A percentile compares a stretch with the other conserved stretches of the same genome.
These are phyloP conservation scores for Drosophila melanica DNA, from an alignment of 1,140 invertebrate genomes.

Conservation along the genomic window DNA sequence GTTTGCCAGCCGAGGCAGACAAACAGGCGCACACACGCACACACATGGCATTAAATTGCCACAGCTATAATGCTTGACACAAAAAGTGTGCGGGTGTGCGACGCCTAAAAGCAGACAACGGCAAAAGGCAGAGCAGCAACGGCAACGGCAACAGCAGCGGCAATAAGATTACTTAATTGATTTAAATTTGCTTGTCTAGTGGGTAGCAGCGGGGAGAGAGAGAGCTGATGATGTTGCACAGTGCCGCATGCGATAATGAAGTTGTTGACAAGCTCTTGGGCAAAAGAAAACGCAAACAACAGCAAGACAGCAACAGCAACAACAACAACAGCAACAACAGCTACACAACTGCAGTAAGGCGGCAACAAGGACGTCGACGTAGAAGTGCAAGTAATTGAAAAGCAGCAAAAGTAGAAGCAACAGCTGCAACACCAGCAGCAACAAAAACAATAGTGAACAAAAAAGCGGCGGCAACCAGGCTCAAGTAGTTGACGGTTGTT, in stretches of 20 bases:
- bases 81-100: slow-evolving; percentile 33
- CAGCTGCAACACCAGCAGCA: slow-evolving; percentile 20
- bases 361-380: slow-evolving; percentile 6
- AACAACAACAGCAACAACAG: slow-evolving; percentile 48
- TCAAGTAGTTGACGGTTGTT: slow-evolving; percentile 38
- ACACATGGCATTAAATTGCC: slow-evolving; percentile 47
- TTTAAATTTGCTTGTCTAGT: slow-evolving; percentile 80
- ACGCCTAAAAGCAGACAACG: slow-evolving; percentile 69
- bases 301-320: slow-evolving; percentile 23
- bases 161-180: slow-evolving; percentile 82
- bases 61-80: slow-evolving; percentile 72
- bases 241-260: slow-evolving; percentile 75
- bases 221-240: slow-evolving; percentile 55
- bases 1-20: slow-evolving; percentile 53
- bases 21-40: slow-evolving; percentile 37
- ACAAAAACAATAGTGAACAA: slow-evolving; percentile 24
- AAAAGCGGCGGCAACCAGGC: slow-evolving; percentile 13
- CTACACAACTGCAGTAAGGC: slow-evolving; percentile 1
- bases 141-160: slow-evolving; percentile 44
- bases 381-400: slow-evolving; percentile 72
- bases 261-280: slow-evolving; percentile 76
- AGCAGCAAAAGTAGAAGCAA: slow-evolving; percentile 45
- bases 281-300: slow-evolving; percentile 63
- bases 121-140: slow-evolving; percentile 45
- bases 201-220: slow-evolving; percentile 5